These are phyloP conservation scores for Pseudois nayaur DNA, from an alignment of 2,113 vertebrate species.

Conservation along the genomic window DNA sequence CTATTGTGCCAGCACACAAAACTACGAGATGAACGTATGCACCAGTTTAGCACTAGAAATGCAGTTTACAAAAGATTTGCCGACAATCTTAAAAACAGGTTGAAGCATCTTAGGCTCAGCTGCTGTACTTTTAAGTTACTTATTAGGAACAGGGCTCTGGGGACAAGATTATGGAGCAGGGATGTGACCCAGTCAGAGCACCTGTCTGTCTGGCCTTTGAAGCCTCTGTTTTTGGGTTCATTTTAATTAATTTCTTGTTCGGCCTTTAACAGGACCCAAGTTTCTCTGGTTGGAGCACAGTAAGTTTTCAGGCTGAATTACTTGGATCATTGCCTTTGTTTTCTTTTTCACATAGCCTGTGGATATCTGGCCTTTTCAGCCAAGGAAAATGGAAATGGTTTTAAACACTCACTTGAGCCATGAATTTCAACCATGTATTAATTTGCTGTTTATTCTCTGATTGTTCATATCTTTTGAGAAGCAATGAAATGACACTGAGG, in stretches of 20 bases:
- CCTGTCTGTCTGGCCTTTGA: background rate
- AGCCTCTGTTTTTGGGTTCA: background rate
- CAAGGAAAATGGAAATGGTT: slow-evolving; percentile 62
- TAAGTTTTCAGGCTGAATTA: slow-evolving; percentile 51
- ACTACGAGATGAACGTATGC: slow-evolving; percentile 8
- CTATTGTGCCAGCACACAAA: background rate
- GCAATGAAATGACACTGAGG: background rate
- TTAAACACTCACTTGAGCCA: slow-evolving; percentile 48
- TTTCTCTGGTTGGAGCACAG: slow-evolving; percentile 34
- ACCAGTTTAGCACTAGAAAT: slow-evolving; percentile 5
- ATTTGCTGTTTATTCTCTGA: slow-evolving; percentile 37
- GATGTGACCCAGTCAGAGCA: background rate
- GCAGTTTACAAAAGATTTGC: slow-evolving; percentile 34
- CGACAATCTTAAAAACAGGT: background rate
- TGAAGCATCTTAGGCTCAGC: background rate
- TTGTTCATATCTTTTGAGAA: slow-evolving; percentile 33
- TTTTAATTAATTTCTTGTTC: background rate
- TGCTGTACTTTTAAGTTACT: background rate
- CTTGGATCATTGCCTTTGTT: slow-evolving; percentile 59
- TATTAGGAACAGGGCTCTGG: background rate
- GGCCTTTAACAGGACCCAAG: background rate
- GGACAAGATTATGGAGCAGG: background rate
- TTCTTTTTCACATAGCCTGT: slow-evolving; percentile 57
- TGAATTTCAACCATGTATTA: slow-evolving; percentile 37
- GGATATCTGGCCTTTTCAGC: slow-evolving; percentile 65